Conservation (phyloP, 2,113 vertebrate species). For the Brachyhypopomus occidentalis region DNA sequence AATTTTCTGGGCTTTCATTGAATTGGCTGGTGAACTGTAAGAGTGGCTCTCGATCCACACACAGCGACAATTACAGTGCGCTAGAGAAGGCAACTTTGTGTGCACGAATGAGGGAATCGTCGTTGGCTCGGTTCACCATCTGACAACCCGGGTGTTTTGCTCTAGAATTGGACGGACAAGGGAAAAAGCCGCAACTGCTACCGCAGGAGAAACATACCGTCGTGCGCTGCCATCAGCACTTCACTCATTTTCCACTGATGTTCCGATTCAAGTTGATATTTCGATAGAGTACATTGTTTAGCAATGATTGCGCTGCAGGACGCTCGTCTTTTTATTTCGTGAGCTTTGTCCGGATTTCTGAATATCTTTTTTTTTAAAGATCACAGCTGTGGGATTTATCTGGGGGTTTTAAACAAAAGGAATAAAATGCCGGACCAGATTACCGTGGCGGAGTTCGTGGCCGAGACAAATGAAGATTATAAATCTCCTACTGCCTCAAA, state of each 20-base stretch:
- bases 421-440: conserved; percentile 94
- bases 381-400: conserved; percentile 16
- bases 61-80: conserved; percentile 6
- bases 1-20: conserved; percentile 72
- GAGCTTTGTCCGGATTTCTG: conserved; percentile 48
- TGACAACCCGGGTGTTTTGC: conserved; percentile 3
- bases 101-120: background rate
- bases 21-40: conserved; percentile 62
- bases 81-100: conserved; percentile 2
- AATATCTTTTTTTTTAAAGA: background rate
- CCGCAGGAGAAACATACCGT: no score
- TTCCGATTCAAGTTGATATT: conserved; percentile 17
- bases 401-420: conserved; percentile 39
- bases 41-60: conserved; percentile 20
- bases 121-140: background rate
- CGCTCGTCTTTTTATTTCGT: conserved; percentile 51
- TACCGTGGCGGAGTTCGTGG: conserved; percentile 96
- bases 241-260: conserved; percentile 3
- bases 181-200: background rate
- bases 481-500: conserved; percentile 96
- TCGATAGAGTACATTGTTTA: conserved; percentile 47
- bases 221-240: background rate
- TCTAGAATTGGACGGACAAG: conserved; percentile 1
- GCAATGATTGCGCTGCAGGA: conserved; percentile 64
- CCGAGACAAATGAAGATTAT: conserved; percentile 98